Evolutionary conservation across 2,797 vertebrate genomes (phyloP).

Genomic region (Capromys pilorides): DNA sequence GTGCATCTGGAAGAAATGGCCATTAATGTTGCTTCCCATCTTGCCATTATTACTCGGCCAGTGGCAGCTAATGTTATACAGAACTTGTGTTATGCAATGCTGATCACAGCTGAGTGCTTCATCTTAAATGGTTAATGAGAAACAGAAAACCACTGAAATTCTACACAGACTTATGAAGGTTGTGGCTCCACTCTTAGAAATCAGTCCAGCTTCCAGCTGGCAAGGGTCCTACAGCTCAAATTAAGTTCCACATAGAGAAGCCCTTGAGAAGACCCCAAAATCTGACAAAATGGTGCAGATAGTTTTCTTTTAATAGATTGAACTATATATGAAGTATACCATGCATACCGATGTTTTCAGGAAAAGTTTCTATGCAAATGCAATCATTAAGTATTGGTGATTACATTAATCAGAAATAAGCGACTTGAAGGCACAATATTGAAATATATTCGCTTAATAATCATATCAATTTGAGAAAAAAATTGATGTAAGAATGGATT

Average conservation of each 20-base stretch:
- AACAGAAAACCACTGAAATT: constrained; percentile 78
- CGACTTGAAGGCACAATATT: constrained; percentile 55
- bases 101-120: constrained; percentile 67
- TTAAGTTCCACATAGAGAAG: constrained; percentile 54
- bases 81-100: constrained; percentile 67
- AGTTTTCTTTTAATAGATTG: constrained; percentile 58
- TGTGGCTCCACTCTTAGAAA: constrained; percentile 70
- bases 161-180: constrained; percentile 60
- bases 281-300: constrained; percentile 46
- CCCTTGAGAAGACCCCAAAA: neutral
- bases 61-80: constrained; percentile 42
- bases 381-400: constrained; percentile 66
- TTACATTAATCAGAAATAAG: constrained; percentile 38
- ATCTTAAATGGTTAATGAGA: constrained; percentile 75
- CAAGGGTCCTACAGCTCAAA: constrained; percentile 55
- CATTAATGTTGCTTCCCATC: neutral
- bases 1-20: neutral
- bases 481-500: constrained; percentile 46
- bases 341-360: constrained; percentile 20
- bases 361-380: constrained; percentile 55
- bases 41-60: neutral
- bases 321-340: constrained; percentile 11
- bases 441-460: constrained; percentile 61
- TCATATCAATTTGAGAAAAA: constrained; percentile 47
- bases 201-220: constrained; percentile 69